A percentile compares a stretch with the other conserved stretches of the same genome.
phyloP scores from a whole-genome alignment of 2,797 vertebrate genomes.

The Discoglossus pictus region DNA sequence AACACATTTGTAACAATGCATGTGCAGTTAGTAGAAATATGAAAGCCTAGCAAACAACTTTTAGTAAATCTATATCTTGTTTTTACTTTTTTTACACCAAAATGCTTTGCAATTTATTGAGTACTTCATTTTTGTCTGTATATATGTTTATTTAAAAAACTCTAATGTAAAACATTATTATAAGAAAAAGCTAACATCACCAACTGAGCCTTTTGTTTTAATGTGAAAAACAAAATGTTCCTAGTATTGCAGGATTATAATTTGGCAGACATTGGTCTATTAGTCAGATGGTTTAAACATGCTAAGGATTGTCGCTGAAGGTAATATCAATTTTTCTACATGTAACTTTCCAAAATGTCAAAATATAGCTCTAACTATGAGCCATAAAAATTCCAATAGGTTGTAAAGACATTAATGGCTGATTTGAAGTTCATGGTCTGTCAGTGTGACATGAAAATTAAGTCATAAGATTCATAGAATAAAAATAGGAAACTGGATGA shows the following conservation, averaged over 20 bases:
- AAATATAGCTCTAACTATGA: not conserved
- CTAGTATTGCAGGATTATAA: constrained; percentile 11
- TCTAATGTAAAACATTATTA: too few relatives aligned
- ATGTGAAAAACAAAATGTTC: constrained; percentile 5
- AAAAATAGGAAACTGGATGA: constrained; percentile 44
- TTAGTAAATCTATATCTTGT: too few relatives aligned
- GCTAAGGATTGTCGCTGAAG: too few relatives aligned
- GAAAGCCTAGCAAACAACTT: too few relatives aligned
- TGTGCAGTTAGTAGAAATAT: too few relatives aligned
- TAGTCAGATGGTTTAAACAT: constrained; percentile 6
- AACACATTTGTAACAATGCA: too few relatives aligned
- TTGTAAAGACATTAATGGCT: constrained; percentile 33
- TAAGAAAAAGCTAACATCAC: too few relatives aligned
- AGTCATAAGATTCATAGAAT: constrained; percentile 27
- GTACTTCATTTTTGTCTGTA: too few relatives aligned
- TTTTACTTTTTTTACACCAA: too few relatives aligned
- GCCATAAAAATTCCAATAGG: constrained; percentile 21
- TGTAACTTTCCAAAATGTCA: not conserved
- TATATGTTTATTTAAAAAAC: too few relatives aligned
- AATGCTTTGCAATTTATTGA: too few relatives aligned
- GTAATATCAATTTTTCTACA: not conserved
- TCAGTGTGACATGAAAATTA: constrained; percentile 36
- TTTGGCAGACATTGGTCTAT: not conserved
- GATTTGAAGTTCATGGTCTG: constrained; percentile 40
- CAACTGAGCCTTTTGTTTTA: too few relatives aligned